Conservation (phyloP, 1,140 invertebrate species). For the Drosophila carrolli region DNA sequence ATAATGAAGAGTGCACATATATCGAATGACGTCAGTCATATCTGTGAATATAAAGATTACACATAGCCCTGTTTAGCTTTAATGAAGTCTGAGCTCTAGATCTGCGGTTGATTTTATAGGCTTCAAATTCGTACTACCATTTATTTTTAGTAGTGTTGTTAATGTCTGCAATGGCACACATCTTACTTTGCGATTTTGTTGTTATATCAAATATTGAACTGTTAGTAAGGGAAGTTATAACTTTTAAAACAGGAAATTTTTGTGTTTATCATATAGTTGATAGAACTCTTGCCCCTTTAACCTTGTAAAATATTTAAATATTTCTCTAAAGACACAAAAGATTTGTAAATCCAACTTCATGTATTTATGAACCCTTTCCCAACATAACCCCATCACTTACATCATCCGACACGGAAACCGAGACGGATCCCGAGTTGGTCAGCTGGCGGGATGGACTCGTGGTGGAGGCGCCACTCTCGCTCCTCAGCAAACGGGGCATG, state of each 20-base stretch:
- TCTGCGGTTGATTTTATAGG: constrained; percentile 9
- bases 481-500: constrained; percentile 65
- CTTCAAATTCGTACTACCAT: constrained; percentile 10
- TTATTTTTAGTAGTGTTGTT: background rate
- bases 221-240: too few relatives aligned
- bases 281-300: too few relatives aligned
- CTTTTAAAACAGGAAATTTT: too few relatives aligned
- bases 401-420: constrained; percentile 74
- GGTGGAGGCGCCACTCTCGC: constrained; percentile 57
- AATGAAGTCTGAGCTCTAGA: background rate
- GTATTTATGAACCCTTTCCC: too few relatives aligned
- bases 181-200: too few relatives aligned
- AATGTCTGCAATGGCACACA: background rate
- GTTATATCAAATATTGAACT: too few relatives aligned
- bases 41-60: constrained; percentile 52
- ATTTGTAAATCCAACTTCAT: too few relatives aligned
- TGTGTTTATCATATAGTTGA: too few relatives aligned
- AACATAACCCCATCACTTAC: constrained; percentile 62
- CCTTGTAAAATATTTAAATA: too few relatives aligned
- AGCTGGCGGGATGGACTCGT: constrained; percentile 58
- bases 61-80: constrained; percentile 27
- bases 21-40: constrained; percentile 48
- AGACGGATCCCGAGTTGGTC: constrained; percentile 62
- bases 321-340: too few relatives aligned
- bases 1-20: constrained; percentile 22